A percentile compares a stretch with the other conserved stretches of the same genome.
Conservation (phyloP, 2,113 vertebrate genomes). For the Silurus glanis region DNA sequence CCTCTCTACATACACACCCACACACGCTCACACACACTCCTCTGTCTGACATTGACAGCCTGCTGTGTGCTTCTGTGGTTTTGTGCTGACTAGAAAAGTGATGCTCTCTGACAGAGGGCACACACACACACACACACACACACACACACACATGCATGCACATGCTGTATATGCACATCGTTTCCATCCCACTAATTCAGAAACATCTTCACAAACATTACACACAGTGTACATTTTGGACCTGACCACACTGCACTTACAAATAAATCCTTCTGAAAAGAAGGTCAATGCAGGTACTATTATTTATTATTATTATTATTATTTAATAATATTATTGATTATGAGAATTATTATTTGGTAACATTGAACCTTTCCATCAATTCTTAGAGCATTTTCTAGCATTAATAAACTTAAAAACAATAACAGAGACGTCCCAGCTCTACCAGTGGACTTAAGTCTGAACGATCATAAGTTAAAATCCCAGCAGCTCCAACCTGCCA, state of each 20-base stretch:
- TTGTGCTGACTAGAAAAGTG: slow-evolving; percentile 46
- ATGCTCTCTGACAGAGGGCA: slow-evolving; percentile 41
- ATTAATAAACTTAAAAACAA: not conserved
- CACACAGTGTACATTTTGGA: not conserved
- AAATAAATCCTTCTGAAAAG: not conserved
- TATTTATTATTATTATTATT: not conserved
- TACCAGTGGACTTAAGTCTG: too few relatives aligned
- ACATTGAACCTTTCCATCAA: not conserved
- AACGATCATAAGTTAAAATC: too few relatives aligned
- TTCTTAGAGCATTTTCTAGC: not conserved
- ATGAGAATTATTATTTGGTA: not conserved
- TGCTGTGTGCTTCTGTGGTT: slow-evolving; percentile 40
- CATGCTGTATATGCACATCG: slow-evolving; percentile 26
- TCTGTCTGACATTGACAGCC: slow-evolving; percentile 37
- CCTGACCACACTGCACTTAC: not conserved
- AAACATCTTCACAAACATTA: not conserved
- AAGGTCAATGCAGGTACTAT: not conserved
- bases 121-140: slow-evolving; percentile 20
- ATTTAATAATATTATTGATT: too few relatives aligned
- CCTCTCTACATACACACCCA: not conserved
- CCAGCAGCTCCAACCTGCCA: too few relatives aligned
- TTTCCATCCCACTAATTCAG: not conserved
- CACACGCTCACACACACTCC: slow-evolving; percentile 3
- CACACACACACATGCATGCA: slow-evolving; percentile 7
- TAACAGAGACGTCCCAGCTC: not conserved